A percentile compares a stretch with the other conserved stretches of the same genome.
Evolutionary conservation across 2,888 invertebrate genomes (phyloP).

Genomic region (Ctenicera cuprea): DNA sequence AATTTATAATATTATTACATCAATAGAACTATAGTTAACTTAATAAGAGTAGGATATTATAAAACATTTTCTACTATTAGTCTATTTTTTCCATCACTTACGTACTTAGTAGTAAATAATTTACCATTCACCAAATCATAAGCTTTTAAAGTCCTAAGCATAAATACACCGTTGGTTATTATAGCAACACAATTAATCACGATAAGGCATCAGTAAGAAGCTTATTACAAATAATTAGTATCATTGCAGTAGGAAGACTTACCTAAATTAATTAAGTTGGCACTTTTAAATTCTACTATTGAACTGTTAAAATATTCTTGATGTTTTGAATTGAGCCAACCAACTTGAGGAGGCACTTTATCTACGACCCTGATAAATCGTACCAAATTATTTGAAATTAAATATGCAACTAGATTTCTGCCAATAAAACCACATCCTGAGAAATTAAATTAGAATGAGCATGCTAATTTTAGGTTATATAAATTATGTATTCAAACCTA

Average conservation of each 20-base stretch:
- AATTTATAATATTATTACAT: conserved; percentile 60
- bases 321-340: conserved; percentile 89
- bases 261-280: conserved; percentile 93
- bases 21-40: too few species aligned
- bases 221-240: neutral
- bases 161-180: too few species aligned
- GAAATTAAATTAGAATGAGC: conserved; percentile 57
- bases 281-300: conserved; percentile 91
- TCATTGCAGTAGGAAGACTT: too few species aligned
- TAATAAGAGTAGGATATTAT: too few species aligned
- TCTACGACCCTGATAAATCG: conserved; percentile 88
- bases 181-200: too few species aligned
- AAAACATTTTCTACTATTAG: neutral
- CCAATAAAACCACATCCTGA: conserved; percentile 96
- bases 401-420: conserved; percentile 88
- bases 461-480: conserved; percentile 39
- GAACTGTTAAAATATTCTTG: conserved; percentile 83
- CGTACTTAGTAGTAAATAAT: too few species aligned
- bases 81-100: too few species aligned
- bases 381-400: conserved; percentile 85
- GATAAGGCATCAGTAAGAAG: too few species aligned
- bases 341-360: conserved; percentile 95
- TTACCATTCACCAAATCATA: too few species aligned
- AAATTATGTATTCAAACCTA: conserved; percentile 49
- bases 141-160: too few species aligned